phyloP scores from a whole-genome alignment of 2,113 vertebrate species.

The Nansenia antarctica region DNA sequence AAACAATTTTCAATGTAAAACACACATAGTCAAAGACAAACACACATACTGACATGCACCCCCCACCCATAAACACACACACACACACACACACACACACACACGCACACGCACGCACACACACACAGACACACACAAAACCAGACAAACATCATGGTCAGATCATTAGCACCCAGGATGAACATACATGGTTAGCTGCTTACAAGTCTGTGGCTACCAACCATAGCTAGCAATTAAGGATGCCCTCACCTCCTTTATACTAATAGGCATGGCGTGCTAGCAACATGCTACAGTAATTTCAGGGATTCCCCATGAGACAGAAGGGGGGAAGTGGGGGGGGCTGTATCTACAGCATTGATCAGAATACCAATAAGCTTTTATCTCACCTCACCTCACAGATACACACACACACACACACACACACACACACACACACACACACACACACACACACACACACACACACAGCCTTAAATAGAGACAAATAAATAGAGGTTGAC shows the following conservation, averaged over 20 bases:
- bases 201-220: constrained; percentile 13
- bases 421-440: background rate
- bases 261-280: constrained; percentile 35
- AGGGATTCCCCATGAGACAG: constrained; percentile 40
- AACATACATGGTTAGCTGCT: constrained; percentile 23
- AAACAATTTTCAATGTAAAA: no score
- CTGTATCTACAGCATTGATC: constrained; percentile 45
- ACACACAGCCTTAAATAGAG: background rate
- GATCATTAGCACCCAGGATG: constrained; percentile 25
- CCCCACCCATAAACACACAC: no score
- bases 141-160: constrained; percentile 7
- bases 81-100: no score
- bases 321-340: constrained; percentile 31
- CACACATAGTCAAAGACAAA: no score
- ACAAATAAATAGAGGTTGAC: constrained; percentile 42
- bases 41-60: no score
- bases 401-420: background rate
- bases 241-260: constrained; percentile 44
- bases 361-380: constrained; percentile 58
- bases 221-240: constrained; percentile 36
- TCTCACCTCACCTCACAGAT: constrained; percentile 7
- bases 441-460: constrained; percentile 12
- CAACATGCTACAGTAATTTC: constrained; percentile 33
- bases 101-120: no score
- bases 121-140: no score